Evolutionary conservation across 2,797 vertebrate genomes (phyloP).

Genomic region (Chelon auratus): DNA sequence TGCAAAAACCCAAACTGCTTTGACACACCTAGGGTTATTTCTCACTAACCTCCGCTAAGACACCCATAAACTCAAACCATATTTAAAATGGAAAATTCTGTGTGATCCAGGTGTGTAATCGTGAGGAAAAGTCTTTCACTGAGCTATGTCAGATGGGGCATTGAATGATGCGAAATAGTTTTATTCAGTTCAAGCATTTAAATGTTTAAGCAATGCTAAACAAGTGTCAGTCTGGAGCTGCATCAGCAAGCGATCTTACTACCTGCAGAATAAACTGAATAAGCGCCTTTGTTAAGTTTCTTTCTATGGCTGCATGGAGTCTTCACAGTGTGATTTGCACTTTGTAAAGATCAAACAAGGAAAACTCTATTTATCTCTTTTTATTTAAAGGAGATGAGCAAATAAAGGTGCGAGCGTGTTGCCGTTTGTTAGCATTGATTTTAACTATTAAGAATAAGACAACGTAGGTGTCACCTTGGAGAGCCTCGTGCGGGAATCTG

Average conservation of each 20-base stretch:
- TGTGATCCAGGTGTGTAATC: neutral
- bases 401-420: neutral
- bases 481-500: neutral
- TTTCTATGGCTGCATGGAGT: neutral
- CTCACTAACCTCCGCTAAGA: slow-evolving; percentile 14
- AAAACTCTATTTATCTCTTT: neutral
- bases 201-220: slow-evolving; percentile 8
- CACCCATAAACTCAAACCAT: neutral
- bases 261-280: neutral
- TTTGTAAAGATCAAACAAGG: neutral
- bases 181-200: slow-evolving; percentile 2
- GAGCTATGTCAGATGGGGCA: neutral
- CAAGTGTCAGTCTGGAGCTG: neutral
- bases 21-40: neutral
- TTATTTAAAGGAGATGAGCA: neutral
- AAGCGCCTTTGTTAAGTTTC: neutral
- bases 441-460: neutral
- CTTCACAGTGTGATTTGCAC: neutral
- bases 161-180: neutral
- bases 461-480: neutral
- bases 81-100: slow-evolving; percentile 31
- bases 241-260: slow-evolving; percentile 1
- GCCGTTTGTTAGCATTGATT: neutral
- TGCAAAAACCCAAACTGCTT: neutral
- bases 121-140: neutral